Percentiles rank a stretch among this genome's conserved stretches.
phyloP scores from a whole-genome alignment of 2,113 vertebrate genomes.

The Riparia riparia region DNA sequence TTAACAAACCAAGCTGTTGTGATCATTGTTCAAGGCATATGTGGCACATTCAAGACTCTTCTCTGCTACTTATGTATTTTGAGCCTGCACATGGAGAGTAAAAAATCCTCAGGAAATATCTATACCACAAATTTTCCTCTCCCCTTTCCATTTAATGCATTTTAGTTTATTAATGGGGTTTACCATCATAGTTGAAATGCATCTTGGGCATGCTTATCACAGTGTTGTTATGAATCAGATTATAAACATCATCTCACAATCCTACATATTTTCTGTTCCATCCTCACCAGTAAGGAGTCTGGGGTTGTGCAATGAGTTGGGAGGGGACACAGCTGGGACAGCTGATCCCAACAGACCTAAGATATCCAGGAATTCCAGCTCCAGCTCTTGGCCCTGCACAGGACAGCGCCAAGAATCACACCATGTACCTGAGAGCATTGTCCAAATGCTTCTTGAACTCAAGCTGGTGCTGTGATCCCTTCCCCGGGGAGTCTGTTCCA shows the following conservation, averaged over 20 bases:
- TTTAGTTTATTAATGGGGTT: neutral
- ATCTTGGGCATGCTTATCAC: neutral
- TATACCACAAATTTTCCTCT: neutral
- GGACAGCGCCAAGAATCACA: neutral
- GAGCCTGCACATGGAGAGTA: neutral
- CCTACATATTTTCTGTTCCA: neutral
- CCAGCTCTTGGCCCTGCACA: neutral
- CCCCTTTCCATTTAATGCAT: neutral
- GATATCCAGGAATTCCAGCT: neutral
- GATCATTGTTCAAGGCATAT: neutral
- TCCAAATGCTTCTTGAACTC: neutral
- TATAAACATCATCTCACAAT: neutral
- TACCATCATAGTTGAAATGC: neutral
- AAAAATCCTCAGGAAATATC: neutral
- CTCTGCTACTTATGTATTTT: neutral
- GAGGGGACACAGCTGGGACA: neutral
- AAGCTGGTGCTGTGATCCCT: neutral
- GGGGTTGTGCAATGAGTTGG: neutral
- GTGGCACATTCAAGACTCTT: neutral
- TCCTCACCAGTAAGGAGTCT: neutral
- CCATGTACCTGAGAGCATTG: neutral
- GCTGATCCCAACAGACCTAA: neutral
- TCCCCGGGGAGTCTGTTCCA: neutral
- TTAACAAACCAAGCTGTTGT: neutral
- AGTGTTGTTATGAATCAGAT: neutral